Evolutionary conservation across 2,888 invertebrate genomes (phyloP), one percentile per base, ranked within the genome.

Genomic region (Trachelus tabidus): DNA sequence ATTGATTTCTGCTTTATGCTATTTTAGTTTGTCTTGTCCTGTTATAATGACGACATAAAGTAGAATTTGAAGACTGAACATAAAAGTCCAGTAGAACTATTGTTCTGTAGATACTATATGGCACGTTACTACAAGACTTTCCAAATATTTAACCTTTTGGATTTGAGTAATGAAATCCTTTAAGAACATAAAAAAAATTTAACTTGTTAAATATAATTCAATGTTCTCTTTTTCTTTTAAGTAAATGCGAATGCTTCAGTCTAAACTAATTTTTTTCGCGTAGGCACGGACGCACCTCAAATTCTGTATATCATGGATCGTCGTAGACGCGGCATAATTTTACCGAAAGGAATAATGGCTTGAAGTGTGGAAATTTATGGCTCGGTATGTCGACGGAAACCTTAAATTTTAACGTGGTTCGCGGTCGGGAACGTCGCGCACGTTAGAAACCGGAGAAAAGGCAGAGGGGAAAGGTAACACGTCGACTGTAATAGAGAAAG

Each of bases 381-480:
- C 84, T 80, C 82, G 87, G 85, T 84, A 87, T 87, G 89, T 88
- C 87, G 89, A 85, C 89, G 90, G 89, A 90, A 90, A 89, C 89
- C 88, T 90, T 90, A 90, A 91, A 90, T 90, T 56, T 90, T 88
- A 87, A 87, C 86, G 88, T 88, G 85, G 86, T 85, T 83, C 83
- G 79, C 80, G 82, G 81, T 82, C 79, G 81, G 81, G 80, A 82
- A 80, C 83, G 83, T 81, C 69, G 74, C 68, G 68, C 76, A 83
- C 33, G 33, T 71, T 71, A 85, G 85, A 80, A 81, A 76, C 79
- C 73, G 68, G 80, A 78, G 77, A 82, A 83, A 79, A 81, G 82
- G 71, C 56, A 56, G 56, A 56, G 56, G 23, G 56, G 56, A 56
- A 56, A 56, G 56, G 56, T 56, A 23, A 23, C 56, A 23, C 23